Conservation (phyloP, 2,797 vertebrate species). For the Garrulus glandarius region DNA sequence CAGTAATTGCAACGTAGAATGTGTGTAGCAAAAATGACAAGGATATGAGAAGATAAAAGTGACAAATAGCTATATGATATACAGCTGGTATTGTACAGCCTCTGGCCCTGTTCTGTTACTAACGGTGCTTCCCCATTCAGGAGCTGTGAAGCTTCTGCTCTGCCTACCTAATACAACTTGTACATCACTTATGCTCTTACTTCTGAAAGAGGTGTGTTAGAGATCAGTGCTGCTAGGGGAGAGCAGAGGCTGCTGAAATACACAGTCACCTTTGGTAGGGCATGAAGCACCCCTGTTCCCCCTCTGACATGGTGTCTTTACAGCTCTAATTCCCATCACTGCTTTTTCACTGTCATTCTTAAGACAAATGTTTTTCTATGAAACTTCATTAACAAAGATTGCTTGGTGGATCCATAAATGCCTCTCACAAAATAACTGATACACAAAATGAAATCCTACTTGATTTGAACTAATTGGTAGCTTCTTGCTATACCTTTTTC, state of each 20-base stretch:
- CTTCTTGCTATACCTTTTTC: not conserved
- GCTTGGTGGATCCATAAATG: not conserved
- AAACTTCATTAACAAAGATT: not conserved
- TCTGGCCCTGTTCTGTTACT: not conserved
- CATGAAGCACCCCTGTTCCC: not conserved
- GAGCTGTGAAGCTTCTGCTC: not conserved
- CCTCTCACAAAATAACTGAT: not conserved
- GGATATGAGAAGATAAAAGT: not conserved
- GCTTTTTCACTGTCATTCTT: not conserved
- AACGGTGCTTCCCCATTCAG: not conserved
- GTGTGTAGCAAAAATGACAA: not conserved
- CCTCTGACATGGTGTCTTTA: rapidly evolving
- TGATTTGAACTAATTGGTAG: not conserved
- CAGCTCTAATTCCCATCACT: not conserved
- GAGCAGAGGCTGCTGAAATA: not conserved
- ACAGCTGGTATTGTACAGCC: not conserved
- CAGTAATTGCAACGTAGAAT: not conserved
- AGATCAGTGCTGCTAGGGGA: not conserved
- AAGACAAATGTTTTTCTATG: not conserved
- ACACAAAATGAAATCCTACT: not conserved
- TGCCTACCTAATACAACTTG: not conserved
- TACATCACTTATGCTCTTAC: not conserved
- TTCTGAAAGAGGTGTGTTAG: not conserved
- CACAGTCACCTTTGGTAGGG: not conserved
- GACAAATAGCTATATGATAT: not conserved